Evolutionary conservation across 2,113 vertebrate species (phyloP).

Genomic region (Mohoua ochrocephala): DNA sequence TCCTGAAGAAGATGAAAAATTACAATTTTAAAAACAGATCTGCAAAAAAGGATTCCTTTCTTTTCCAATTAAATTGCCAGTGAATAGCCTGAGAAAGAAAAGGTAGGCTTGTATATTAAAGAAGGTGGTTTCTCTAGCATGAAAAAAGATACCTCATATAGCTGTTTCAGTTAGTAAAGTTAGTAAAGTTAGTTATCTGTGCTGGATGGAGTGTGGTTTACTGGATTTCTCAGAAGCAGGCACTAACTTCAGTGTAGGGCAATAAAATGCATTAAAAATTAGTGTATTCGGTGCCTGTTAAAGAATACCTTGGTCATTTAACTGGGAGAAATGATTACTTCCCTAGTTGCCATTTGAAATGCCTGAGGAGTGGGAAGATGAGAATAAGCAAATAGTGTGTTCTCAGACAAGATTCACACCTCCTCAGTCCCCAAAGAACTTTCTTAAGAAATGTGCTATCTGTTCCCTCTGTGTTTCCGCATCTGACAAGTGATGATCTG

Average conservation of each 20-base stretch:
- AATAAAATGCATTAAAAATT: not conserved
- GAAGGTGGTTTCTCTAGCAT: not conserved
- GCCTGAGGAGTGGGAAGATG: conserved; percentile 4
- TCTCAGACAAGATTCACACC: conserved; percentile 48
- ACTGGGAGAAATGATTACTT: not conserved
- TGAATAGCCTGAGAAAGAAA: not conserved
- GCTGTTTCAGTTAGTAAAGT: not conserved
- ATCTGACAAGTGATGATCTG: conserved; percentile 28
- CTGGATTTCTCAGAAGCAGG: not conserved
- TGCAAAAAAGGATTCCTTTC: not conserved
- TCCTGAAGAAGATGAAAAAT: not conserved
- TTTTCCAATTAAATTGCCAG: not conserved
- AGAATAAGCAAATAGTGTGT: conserved; percentile 23
- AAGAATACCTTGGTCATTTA: not conserved
- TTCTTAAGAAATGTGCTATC: conserved; percentile 15
- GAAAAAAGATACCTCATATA: not conserved
- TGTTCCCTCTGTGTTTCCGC: conserved; percentile 4
- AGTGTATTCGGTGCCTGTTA: not conserved
- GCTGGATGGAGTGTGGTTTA: not conserved
- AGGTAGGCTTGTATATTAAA: not conserved
- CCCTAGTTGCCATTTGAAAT: not conserved
- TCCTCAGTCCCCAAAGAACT: not conserved
- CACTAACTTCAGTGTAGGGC: not conserved
- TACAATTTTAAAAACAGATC: not conserved
- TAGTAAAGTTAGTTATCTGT: no score